phyloP scores from a whole-genome alignment of 2,888 invertebrate species.

The Saturnia japonica region DNA sequence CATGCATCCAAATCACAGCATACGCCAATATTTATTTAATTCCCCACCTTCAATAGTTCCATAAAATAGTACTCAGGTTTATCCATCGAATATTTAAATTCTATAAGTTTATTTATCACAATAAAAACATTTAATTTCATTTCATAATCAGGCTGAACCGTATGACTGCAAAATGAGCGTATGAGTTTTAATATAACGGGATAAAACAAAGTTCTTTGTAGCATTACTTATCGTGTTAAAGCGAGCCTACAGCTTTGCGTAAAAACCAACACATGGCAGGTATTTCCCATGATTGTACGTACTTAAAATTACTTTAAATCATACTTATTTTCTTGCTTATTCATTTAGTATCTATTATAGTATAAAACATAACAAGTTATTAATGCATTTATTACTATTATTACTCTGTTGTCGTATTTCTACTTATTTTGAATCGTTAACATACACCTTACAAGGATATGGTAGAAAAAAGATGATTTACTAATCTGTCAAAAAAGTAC shows the following conservation, averaged over 20 bases:
- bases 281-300: constrained; percentile 15
- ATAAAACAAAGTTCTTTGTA: constrained; percentile 2
- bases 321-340: not conserved
- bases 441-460: too few species aligned
- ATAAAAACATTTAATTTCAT: not conserved
- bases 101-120: not conserved
- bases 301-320: not conserved
- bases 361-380: not conserved
- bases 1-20: too few species aligned
- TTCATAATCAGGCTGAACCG: not conserved
- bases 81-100: not conserved
- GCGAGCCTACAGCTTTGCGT: not conserved
- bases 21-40: too few species aligned
- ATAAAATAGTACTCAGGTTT: not conserved
- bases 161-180: not conserved
- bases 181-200: not conserved
- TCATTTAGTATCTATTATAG: not conserved
- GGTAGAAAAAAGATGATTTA: too few species aligned
- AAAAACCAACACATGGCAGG: constrained; percentile 10
- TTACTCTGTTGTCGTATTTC: not conserved
- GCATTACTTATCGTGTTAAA: not conserved
- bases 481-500: too few species aligned
- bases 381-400: not conserved
- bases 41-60: not conserved
- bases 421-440: not conserved